phyloP scores from a whole-genome alignment of 1,140 invertebrate genomes.

The Leptonema lineaticorne region DNA sequence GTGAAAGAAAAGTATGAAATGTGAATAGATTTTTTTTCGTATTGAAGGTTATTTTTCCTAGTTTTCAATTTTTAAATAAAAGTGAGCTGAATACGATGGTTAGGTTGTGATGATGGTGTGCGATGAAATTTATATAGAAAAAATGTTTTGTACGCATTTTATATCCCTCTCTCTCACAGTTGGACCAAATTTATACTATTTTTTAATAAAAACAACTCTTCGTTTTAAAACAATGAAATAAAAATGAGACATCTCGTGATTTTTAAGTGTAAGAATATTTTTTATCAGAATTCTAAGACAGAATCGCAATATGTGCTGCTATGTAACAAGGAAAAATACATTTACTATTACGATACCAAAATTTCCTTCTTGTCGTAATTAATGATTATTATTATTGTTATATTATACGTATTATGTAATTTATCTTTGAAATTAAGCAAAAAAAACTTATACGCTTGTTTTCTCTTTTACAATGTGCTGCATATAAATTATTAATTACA shows the following conservation, averaged over 20 bases:
- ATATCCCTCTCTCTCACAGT: conserved; percentile 26
- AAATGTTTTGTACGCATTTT: conserved; percentile 25
- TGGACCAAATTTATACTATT: conserved; percentile 29
- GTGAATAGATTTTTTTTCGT: too few species aligned
- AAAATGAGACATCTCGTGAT: conserved; percentile 12
- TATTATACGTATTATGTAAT: background rate
- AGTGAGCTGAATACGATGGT: background rate
- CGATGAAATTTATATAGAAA: background rate
- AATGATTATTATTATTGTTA: background rate
- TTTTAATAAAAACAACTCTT: conserved; percentile 25
- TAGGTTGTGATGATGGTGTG: background rate
- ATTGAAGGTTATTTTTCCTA: too few species aligned
- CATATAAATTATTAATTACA: too few species aligned
- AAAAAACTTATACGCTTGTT: too few species aligned
- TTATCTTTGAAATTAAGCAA: too few species aligned
- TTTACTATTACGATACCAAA: too few species aligned
- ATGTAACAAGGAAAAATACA: too few species aligned
- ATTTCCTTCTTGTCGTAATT: conserved; percentile 14
- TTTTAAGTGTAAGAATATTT: conserved; percentile 13
- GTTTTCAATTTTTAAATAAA: too few species aligned
- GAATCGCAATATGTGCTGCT: conserved; percentile 1
- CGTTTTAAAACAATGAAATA: too few species aligned
- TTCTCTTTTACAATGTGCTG: too few species aligned
- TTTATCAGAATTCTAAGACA: conserved; percentile 3
- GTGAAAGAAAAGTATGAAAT: too few species aligned